Percentiles rank a stretch among this genome's conserved stretches.
These are phyloP conservation scores for Speoplatyrhinus poulsoni DNA, from an alignment of 2,113 vertebrate species.

Conservation along the genomic window DNA sequence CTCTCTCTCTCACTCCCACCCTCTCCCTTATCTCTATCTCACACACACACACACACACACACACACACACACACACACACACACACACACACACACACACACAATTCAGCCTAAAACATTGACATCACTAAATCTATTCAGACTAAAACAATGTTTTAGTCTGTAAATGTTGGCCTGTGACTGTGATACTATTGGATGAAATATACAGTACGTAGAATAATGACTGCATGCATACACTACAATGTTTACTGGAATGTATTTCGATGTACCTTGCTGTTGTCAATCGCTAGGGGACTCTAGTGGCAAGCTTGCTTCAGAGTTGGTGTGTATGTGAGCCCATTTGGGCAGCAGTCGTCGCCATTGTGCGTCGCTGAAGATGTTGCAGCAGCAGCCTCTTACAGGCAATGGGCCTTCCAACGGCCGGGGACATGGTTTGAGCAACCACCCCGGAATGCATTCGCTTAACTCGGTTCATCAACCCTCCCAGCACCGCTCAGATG, in stretches of 20 bases:
- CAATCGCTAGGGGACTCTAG: conserved; percentile 71
- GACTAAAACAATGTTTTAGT: too few relatives aligned
- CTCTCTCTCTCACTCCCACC: too few relatives aligned
- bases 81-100: too few relatives aligned
- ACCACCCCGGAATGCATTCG: conserved; percentile 76
- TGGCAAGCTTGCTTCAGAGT: conserved; percentile 17
- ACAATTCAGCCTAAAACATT: too few relatives aligned
- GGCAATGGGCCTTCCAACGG: conserved; percentile 77
- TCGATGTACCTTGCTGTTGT: conserved; percentile 34
- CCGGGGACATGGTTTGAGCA: conserved; percentile 76
- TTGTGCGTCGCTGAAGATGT: conserved; percentile 77
- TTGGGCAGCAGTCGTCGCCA: conserved; percentile 70
- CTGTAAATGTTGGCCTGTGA: too few relatives aligned
- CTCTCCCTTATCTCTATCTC: neutral
- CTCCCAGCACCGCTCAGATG: conserved; percentile 72
- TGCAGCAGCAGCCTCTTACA: conserved; percentile 81
- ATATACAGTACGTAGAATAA: neutral
- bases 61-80: too few relatives aligned
- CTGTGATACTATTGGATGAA: neutral
- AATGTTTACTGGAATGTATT: neutral
- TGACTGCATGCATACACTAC: neutral
- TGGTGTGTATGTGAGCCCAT: conserved; percentile 35
- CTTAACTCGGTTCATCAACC: conserved; percentile 70
- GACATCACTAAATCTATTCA: too few relatives aligned
- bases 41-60: neutral